phyloP scores from a whole-genome alignment of 2,113 vertebrate species.

The Empidonax traillii region DNA sequence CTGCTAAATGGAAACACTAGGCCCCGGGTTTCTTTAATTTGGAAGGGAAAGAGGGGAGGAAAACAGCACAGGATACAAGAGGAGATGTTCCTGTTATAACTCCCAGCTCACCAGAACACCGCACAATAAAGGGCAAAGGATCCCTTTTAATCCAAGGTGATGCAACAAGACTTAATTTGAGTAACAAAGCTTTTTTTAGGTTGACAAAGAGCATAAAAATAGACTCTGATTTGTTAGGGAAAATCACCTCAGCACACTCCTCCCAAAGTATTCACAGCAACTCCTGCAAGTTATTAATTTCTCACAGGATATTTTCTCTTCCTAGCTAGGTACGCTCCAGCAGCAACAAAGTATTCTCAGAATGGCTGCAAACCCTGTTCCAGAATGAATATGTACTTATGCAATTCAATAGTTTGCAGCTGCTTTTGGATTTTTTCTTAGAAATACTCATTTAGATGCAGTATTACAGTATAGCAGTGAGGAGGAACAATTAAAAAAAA shows the following conservation, averaged over 20 bases:
- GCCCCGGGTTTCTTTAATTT: neutral
- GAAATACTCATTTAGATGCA: neutral
- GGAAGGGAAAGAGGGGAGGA: neutral
- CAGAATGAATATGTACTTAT: neutral
- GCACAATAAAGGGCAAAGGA: neutral
- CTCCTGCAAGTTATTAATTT: neutral
- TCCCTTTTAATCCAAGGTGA: neutral
- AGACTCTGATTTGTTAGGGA: neutral
- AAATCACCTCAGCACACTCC: neutral
- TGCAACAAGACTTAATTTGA: neutral
- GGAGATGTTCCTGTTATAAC: neutral
- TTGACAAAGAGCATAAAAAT: constrained; percentile 12
- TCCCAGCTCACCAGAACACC: neutral
- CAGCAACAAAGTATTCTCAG: neutral
- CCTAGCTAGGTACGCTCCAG: neutral
- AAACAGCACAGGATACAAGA: neutral
- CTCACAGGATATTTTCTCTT: neutral
- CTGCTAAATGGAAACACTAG: constrained; percentile 46
- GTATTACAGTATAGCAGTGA: neutral
- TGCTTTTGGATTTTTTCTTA: neutral
- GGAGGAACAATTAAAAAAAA: neutral
- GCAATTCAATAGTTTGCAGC: neutral
- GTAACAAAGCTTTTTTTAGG: neutral
- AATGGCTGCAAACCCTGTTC: neutral
- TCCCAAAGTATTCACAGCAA: neutral